Evolutionary conservation across 2,113 vertebrate species (phyloP), one percentile per base, ranked within the genome.

Genomic region (Meriones unguiculatus): DNA sequence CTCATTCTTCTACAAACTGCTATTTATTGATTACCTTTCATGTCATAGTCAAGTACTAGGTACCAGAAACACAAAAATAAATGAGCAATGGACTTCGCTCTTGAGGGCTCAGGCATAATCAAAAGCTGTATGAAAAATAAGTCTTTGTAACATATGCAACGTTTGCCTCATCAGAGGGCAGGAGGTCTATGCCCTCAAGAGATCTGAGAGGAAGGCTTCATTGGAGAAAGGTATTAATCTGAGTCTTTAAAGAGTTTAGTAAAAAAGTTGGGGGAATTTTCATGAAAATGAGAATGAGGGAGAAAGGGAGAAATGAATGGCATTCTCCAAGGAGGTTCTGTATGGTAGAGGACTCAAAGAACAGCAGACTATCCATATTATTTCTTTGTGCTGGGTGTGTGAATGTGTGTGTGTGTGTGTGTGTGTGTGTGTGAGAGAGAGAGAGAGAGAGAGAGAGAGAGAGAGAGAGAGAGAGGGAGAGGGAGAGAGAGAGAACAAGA

Each of bases 11-110:
- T 52, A 93, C 57, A 87, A 96, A 95, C 80, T 80, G 76, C 70
- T 95, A 93, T 77, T 92, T 95, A 97, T 95, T 90, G 94, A 98
- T 95, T 95, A 90, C 41, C 88, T 90, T 97, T 97, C 89, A 95
- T 86, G 65, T 77, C 87, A 92, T 35, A 85, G 59, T 89, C 84
- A 95, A 95, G 77, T 35, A 81, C 85, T 73, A 86, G 85, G 72
- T 81, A 81, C 62, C 59, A 94, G 46, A 38, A 96, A 95, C 82
- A 90, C 81, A 95, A 88, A 84, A 95, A 95, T 90, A 95, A 93
- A 94, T 86, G 91, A 95, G 73, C 59, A 90, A 90, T 52, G 24
- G n/a, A 90, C 35, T 5, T 4, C 59, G 25, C n/a, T 96, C 76
- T 93, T 81, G 46, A 96, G 80, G 81, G 46, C 52, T 92, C 54